Base-by-base conservation (phyloP, 2,888 invertebrate genomes). In the Lasioglossum lativentre region DNA sequence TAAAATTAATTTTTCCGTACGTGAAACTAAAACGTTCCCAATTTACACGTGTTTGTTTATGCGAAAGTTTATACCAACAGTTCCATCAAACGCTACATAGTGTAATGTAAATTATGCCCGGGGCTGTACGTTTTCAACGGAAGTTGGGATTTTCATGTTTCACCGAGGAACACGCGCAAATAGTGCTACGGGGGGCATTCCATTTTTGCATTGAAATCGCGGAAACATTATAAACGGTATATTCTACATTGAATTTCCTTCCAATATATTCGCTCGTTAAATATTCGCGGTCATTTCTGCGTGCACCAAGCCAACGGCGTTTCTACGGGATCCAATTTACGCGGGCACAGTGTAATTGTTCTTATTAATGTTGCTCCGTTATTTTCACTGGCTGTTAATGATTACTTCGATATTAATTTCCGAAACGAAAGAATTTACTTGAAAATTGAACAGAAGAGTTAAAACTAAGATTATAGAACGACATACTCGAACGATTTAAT, bases 241-340 rank as follows among this genome's bases (percentile, higher is more conserved):
- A 59, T 71, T 77, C 70, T 63, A 63, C 52, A 72, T 38, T n/a
- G 5, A 23, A 47, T 38, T 71, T 76, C 30, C 59, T 47, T 47
- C 59, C 12, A 47, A 71, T 27, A 12, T 3, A 16, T 30, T 42
- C 27, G n/a, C 42, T 12, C n/a, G n/a, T 80, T 71, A 45, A 71
- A 59, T 40, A 59, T 30, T 12, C 19, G 38, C 0, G 42, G 14
- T 6, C n/a, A 30, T 34, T 71, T 59, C 45, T 47, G 23, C 23
- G 2, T 2, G 23, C 2, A n/a, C 23, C n/a, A 42, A 27, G 3
- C 30, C 30, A 4, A 8, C 16, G 6, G 27, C 16, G 8, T 30
- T 23, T 8, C 52, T n/a, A 4, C 23, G 23, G 23, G 6, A 23
- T 27, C 34, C 66, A 38, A 80, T 75, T 59, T 38, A 71, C 38